Conservation (phyloP, 1,140 invertebrate species). For the Drosophila melanica region DNA sequence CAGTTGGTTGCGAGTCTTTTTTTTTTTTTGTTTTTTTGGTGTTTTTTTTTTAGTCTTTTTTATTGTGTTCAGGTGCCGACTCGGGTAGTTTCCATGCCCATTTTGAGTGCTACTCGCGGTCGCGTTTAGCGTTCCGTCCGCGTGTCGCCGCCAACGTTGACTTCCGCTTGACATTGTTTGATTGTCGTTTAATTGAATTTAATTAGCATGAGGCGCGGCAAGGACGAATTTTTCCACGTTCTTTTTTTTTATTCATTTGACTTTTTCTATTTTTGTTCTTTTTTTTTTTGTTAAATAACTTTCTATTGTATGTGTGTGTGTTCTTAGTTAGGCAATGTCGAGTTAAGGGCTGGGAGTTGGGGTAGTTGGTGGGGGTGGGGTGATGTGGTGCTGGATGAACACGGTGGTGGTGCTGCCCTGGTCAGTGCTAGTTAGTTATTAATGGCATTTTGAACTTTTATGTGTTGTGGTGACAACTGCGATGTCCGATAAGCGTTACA, state of each 20-base stretch:
- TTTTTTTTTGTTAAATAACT: slow-evolving; percentile 1
- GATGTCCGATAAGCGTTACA: slow-evolving; percentile 28
- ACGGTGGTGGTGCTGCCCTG: not conserved
- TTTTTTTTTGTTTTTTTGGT: not conserved
- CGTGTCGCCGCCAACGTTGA: slow-evolving; percentile 44
- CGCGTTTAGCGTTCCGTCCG: slow-evolving; percentile 34
- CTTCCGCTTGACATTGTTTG: slow-evolving; percentile 83
- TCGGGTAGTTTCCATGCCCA: slow-evolving; percentile 4
- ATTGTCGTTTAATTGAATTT: slow-evolving; percentile 84
- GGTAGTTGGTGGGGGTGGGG: not conserved
- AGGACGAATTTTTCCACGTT: slow-evolving; percentile 49
- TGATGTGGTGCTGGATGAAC: not conserved
- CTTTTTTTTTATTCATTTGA: slow-evolving; percentile 4
- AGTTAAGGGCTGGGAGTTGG: not conserved
- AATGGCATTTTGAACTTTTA: slow-evolving; percentile 74
- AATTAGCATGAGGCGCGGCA: slow-evolving; percentile 77
- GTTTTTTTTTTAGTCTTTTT: slow-evolving; percentile 24
- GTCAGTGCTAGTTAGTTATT: slow-evolving; percentile 55
- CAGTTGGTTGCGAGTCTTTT: slow-evolving; percentile 12
- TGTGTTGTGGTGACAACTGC: slow-evolving; percentile 61
- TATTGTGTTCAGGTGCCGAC: slow-evolving; percentile 19
- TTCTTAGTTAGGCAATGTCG: not conserved
- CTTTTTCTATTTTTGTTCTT: not conserved
- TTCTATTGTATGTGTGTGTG: slow-evolving; percentile 17
- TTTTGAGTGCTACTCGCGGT: slow-evolving; percentile 37